phyloP scores from a whole-genome alignment of 1,140 invertebrate genomes.

The Theocolax elegans region DNA sequence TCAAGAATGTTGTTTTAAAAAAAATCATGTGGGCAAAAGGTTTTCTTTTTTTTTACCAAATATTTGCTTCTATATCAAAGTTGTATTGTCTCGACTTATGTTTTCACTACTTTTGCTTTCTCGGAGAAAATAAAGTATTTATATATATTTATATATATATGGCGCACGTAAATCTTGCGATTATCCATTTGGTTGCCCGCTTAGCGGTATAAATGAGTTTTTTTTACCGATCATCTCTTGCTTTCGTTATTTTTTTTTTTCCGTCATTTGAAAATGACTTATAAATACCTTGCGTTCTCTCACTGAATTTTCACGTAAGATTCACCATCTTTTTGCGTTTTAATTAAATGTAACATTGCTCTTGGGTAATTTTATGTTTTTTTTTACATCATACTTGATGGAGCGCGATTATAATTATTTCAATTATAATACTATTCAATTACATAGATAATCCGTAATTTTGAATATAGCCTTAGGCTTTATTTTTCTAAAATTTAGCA shows the following conservation, averaged over 20 bases:
- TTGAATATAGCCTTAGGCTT: too few species aligned
- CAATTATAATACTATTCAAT: not conserved
- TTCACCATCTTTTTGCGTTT: not conserved
- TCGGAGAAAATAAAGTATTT: too few species aligned
- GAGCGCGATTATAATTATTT: not conserved
- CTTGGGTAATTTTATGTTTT: not conserved
- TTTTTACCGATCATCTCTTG: too few species aligned
- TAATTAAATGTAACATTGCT: constrained; percentile 5
- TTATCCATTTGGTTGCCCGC: too few species aligned
- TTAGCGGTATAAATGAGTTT: too few species aligned
- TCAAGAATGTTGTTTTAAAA: not conserved
- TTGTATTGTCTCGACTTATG: constrained; percentile 26
- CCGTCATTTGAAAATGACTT: not conserved
- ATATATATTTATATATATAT: not conserved
- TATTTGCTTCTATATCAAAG: constrained; percentile 19
- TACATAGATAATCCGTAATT: too few species aligned
- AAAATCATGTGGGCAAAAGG: not conserved
- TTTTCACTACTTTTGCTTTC: not conserved
- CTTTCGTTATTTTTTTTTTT: too few species aligned
- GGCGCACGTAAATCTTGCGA: not conserved
- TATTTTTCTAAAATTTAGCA: too few species aligned
- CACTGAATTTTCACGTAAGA: not conserved
- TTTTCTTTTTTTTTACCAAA: constrained; percentile 8
- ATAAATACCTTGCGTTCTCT: not conserved
- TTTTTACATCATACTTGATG: constrained; percentile 13